Evolutionary conservation across 1,140 invertebrate species (phyloP), one percentile per base, ranked within the genome.

Genomic region (Drosophila virilis): DNA sequence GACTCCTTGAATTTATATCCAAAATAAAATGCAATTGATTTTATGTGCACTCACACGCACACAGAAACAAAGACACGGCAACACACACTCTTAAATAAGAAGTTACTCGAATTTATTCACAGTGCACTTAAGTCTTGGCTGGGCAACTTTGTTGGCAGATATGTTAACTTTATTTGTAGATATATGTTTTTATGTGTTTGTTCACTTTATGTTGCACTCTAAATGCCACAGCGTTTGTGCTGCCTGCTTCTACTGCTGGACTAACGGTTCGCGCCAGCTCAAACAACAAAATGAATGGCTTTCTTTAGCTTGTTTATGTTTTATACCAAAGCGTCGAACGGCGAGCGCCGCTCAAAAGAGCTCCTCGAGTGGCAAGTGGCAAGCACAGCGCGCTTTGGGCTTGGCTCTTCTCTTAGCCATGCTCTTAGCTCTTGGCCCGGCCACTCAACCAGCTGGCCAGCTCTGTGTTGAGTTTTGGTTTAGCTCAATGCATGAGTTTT

Each of bases 221-320:
- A 80, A 70, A 74, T 74, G 72, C 72, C 72, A 74, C 80, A 70
- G 67, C 55, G 66, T 46, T 54, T 32, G 33, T 72, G 35, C 54
- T 50, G 74, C 54, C 54, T 69, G 57, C 54, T 32, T 43, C 45
- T 69, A 10, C 33, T 32, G 71, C 52, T 73, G 52, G 45, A 65
- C 60, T 82, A 82, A 88, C 82, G 82, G 66, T 88, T 77, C 80
- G 71, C 73, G 84, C 65, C 84, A 76, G 76, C 80, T 88, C 79
- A 69, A 88, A 89, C 83, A 89, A 88, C 84, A 62, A 83, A 83
- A 89, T 88, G 83, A 88, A 88, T 88, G 83, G 79, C 83, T 88
- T 88, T 88, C 83, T 88, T 88, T 67, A 67, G 84, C 80, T 82
- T 83, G 79, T 83, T 88, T 89, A 88, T 88, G 83, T 83, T 88